These are phyloP conservation scores for Paralichthys olivaceus DNA, from an alignment of 2,113 vertebrate species.

Conservation along the genomic window DNA sequence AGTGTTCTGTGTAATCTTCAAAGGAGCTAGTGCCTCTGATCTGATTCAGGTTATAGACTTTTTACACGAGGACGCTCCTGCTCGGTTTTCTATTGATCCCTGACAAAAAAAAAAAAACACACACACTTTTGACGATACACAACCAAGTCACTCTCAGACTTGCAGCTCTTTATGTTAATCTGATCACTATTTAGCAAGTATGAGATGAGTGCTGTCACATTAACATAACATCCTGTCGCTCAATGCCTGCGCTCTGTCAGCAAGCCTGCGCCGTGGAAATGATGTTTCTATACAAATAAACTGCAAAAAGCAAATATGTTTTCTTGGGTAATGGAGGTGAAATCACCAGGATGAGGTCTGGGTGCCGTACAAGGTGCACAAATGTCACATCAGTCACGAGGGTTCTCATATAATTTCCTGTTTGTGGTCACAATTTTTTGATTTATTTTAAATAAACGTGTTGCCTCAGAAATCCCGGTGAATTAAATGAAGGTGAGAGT, in stretches of 20 bases:
- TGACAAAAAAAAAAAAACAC: background rate
- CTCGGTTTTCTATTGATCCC: background rate
- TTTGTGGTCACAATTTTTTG: background rate
- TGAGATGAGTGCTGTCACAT: background rate
- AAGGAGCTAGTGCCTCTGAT: too few relatives aligned
- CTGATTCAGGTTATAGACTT: background rate
- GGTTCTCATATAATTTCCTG: background rate
- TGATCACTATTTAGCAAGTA: background rate
- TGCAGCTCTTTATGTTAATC: background rate
- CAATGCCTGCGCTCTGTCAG: background rate
- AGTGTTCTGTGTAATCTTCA: background rate
- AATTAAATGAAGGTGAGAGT: background rate
- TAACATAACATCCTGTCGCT: background rate
- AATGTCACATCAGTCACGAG: background rate
- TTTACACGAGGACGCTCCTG: background rate
- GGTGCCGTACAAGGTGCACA: too few relatives aligned
- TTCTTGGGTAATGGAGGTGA: background rate
- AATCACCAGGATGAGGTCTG: too few relatives aligned
- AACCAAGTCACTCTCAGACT: background rate
- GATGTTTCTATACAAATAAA: background rate
- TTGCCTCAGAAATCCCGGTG: too few relatives aligned
- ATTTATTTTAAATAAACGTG: background rate
- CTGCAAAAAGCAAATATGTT: background rate
- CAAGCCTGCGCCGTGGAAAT: background rate
- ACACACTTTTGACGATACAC: background rate